Evolutionary conservation across 2,888 invertebrate genomes (phyloP), one percentile per base, ranked within the genome.

Genomic region (Drosophila colorata): DNA sequence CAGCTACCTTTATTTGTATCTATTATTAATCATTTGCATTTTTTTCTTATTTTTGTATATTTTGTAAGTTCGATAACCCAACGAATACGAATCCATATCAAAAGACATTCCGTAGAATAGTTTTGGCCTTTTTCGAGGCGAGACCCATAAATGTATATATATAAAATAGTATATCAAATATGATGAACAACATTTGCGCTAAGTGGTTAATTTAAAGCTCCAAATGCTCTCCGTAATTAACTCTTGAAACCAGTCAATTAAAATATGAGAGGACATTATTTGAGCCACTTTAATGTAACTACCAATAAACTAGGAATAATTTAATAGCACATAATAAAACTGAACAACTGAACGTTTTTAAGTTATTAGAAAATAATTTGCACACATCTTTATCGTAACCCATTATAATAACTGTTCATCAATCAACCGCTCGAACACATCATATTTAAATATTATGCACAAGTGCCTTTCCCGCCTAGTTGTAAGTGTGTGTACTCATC

Each of bases 71-170:
- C 66, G 74, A 73, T 37, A 72, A 87, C 80, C 90, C 90, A 84
- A 90, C 90, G 90, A 90, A 90, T 90, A 90, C 90, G 73, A 89
- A 89, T 87, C 90, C 90, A 90, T 90, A 90, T 90, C 90, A 90
- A 90, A 86, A 84, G 76, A 90, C 90, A 90, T 90, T 90, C 90
- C 82, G 78, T 64, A 68, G 67, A 46, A 55, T 73, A 71, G 64
- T 49, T 51, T 43, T 23, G 41, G 49, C 47, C 53, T 49, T 48
- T 31, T 48, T 31, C 6, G 20, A 14, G 51, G 52, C 56, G 40
- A 35, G 47, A 53, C 57, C 52, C 41, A 47, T 65, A 60, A 65
- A 35, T 73, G 76, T 73, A 74, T 11, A 59, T 70, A 74, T 6
- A 47, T 37, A 59, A 4, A 49, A 11, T 58, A 47, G 48, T 14